Conservation (phyloP, 1,140 invertebrate genomes). For the Leptinotarsa undecemlineata region DNA sequence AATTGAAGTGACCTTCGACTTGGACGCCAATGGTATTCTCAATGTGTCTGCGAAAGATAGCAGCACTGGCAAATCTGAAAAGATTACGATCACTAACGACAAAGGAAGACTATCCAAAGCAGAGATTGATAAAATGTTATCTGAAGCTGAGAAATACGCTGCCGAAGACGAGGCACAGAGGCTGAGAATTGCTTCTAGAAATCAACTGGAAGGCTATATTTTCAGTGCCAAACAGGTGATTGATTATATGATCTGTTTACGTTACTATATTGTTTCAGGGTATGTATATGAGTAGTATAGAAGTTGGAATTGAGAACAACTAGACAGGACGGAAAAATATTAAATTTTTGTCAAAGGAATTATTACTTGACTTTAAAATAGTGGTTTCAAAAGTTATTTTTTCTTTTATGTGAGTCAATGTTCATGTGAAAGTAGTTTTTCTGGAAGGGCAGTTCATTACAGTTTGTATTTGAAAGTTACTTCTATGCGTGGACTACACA, state of each 20-base stretch:
- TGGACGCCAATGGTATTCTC: constrained; percentile 80
- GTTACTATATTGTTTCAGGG: too few species aligned
- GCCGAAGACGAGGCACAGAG: constrained; percentile 69
- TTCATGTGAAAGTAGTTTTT: too few species aligned
- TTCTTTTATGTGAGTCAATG: too few species aligned
- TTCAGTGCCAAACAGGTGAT: constrained; percentile 76
- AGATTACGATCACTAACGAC: constrained; percentile 89
- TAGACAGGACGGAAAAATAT: too few species aligned
- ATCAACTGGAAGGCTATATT: constrained; percentile 82
- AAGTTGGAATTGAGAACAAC: too few species aligned
- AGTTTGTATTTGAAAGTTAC: too few species aligned
- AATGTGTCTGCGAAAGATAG: constrained; percentile 80
- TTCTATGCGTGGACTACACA: too few species aligned
- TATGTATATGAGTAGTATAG: too few species aligned
- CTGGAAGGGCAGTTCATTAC: too few species aligned
- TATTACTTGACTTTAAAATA: too few species aligned
- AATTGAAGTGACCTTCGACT: constrained; percentile 83
- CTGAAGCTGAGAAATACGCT: constrained; percentile 74
- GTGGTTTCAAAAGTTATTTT: too few species aligned
- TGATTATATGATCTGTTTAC: not conserved
- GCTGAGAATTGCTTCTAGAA: constrained; percentile 71
- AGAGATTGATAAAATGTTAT: constrained; percentile 91
- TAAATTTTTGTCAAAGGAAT: too few species aligned
- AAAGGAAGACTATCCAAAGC: constrained; percentile 88
- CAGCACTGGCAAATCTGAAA: constrained; percentile 75